Evolutionary conservation across 2,888 invertebrate species (phyloP).

Genomic region (Pyrrhosoma nymphula): DNA sequence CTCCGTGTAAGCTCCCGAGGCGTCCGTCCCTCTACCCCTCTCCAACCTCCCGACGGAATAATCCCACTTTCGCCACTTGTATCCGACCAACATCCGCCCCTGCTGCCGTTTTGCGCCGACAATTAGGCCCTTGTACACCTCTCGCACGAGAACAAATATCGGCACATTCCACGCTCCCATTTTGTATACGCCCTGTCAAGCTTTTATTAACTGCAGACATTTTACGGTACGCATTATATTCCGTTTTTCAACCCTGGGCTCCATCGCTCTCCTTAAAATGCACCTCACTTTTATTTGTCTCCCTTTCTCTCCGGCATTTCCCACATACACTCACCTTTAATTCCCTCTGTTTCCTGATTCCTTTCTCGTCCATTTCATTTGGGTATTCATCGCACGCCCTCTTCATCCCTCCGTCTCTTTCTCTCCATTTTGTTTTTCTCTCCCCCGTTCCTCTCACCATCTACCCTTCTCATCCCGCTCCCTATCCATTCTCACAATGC

Average conservation of each 20-base stretch:
- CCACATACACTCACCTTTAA: not conserved
- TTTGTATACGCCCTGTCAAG: not conserved
- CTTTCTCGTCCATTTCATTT: not conserved
- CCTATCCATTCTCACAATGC: not conserved
- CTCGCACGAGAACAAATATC: not conserved
- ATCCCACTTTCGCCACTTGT: not conserved
- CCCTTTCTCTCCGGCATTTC: not conserved
- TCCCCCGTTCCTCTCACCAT: not conserved
- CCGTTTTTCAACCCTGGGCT: not conserved
- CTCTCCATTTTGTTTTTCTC: not conserved
- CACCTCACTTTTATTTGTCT: not conserved
- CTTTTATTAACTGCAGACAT: not conserved
- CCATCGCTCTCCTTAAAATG: not conserved
- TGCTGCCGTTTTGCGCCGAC: not conserved
- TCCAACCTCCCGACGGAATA: not conserved
- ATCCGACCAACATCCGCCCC: not conserved
- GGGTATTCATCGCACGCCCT: not conserved
- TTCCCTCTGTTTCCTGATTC: not conserved
- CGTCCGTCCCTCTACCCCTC: not conserved
- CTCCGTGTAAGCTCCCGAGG: not conserved
- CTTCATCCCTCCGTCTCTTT: not conserved
- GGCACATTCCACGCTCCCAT: not conserved
- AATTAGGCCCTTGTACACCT: not conserved
- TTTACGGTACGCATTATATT: not conserved
- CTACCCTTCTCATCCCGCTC: no score